Base-by-base conservation (phyloP, 2,113 vertebrate genomes). In the Leiothrix lutea region DNA sequence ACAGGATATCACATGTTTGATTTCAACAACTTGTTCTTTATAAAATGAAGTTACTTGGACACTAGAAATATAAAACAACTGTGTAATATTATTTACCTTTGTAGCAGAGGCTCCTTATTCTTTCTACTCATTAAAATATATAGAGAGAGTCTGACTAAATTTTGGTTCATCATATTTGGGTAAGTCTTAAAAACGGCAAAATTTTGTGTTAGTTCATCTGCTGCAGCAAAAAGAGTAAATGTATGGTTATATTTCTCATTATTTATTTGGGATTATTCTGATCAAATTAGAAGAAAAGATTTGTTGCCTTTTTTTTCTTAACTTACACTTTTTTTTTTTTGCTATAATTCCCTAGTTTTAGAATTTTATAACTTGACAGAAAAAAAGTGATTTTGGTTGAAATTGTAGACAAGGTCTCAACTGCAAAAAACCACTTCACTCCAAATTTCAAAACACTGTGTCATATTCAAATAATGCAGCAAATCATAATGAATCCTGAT, bases 231-330 rank as follows among this genome's bases (percentile, higher is more conserved):
- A 33, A 54, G 11, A 61, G 35, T 75, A 92, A 94, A 94, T 48
- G 80, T 80, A 70, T 67, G 17, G 31, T 94, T 94, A 56, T 18
- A 77, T 88, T 96, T 96, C 80, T 92, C 65, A 78, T 42, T 28
- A 75, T 24, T 69, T 86, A 19, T 88, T 97, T 96, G n/a, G 40
- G 15, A 80, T 80, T 94, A 80, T 73, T 91, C 29, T 51, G 36
- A 71, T 89, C 61, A 95, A 97, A 95, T 12, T 61, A 85, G 47
- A 42, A 94, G 50, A 95, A 94, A 93, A 85, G 8, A 31, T 38
- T 24, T 51, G 9, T 36, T 28, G 3, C 8, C 5, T 60, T 38
- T 36, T 60, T 35, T 57, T 58, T 60, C 42, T 61, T 20, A 31
- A 61, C 42, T 62, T 85, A 33, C 12, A 18, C 1, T 8, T 60